Conservation (phyloP, 2,888 invertebrate species). For the Mimachlamys varia region DNA sequence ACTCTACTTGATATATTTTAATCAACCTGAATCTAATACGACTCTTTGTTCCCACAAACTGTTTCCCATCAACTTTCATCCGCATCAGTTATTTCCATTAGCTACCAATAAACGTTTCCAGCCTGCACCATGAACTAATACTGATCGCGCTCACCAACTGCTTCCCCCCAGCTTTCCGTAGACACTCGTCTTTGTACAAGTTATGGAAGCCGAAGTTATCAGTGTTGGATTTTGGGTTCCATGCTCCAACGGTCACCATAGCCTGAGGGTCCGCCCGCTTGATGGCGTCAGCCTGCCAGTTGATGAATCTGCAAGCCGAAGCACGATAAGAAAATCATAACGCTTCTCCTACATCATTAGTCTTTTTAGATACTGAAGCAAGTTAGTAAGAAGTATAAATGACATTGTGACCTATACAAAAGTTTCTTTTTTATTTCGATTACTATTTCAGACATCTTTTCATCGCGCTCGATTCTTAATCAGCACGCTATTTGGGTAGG, state of each 20-base stretch:
- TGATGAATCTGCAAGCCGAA: conserved; percentile 59
- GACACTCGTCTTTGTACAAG: conserved; percentile 63
- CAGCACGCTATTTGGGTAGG: no score
- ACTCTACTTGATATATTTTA: no score
- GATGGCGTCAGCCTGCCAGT: conserved; percentile 69
- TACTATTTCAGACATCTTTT: no score
- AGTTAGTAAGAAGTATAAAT: no score
- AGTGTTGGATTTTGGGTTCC: conserved; percentile 65
- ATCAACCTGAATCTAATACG: no score
- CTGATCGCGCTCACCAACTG: conserved; percentile 43
- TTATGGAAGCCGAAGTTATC: conserved; percentile 63
- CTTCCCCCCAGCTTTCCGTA: conserved; percentile 58
- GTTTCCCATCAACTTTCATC: not conserved
- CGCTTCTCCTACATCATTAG: not conserved
- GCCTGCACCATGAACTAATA: not conserved
- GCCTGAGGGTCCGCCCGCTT: conserved; percentile 59
- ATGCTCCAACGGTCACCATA: conserved; percentile 66
- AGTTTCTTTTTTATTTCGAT: no score
- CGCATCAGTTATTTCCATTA: no score
- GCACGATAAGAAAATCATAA: not conserved
- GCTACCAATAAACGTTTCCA: not conserved
- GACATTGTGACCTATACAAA: no score
- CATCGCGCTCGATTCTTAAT: no score
- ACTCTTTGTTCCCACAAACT: no score
- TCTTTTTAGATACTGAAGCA: not conserved